Base-by-base conservation (phyloP, 92 coral and sea anemone genomes). In the Porites cylindrica region DNA sequence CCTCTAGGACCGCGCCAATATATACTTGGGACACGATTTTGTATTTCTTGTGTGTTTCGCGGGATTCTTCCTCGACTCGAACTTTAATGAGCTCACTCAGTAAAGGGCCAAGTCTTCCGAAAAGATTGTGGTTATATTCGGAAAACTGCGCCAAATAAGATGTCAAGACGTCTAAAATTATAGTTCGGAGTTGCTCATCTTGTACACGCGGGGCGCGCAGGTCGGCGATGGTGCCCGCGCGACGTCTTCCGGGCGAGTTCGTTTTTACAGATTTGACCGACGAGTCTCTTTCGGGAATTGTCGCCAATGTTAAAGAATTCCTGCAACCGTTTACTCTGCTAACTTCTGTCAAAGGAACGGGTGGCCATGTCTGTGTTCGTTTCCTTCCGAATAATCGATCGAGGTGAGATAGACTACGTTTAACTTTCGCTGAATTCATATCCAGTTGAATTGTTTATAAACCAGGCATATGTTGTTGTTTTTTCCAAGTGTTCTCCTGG, bases 21-120 rank as follows among this genome's bases (percentile, higher is more conserved):
- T 80, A 94, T 5, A 94, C 94, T 71, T 94, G 90, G 11, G 91
- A 90, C 32, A 92, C 89, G 70, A 94, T 85, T 85, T 91, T 94
- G 76, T 81, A 94, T 43, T 68, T 78, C 47, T 13, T 18, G 47
- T 26, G 32, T 38, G 19, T 75, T 7, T 91, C 93, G 14, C 82
- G 77, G 62, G 87, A 91, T 59, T 85, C 79, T 50, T 82, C 90
- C 56, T 82, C 88, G n/a, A 86, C 88, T n/a, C 94, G 89, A 70
- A 90, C 62, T 63, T 92, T 92, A 14, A 94, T 94, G 16, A 94
- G 86, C 69, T 94, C 96, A 53, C 95, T 85, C 3, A 94, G 83
- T 67, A 94, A 62, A 54, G 83, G 75, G 21, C 94, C 88, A 6
- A 94, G 85, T 8, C 93, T 79, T 21, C 91, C 92, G 67, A 91